Conservation (phyloP, 2,797 vertebrate genomes). For the Hypotaenidia okinawae region DNA sequence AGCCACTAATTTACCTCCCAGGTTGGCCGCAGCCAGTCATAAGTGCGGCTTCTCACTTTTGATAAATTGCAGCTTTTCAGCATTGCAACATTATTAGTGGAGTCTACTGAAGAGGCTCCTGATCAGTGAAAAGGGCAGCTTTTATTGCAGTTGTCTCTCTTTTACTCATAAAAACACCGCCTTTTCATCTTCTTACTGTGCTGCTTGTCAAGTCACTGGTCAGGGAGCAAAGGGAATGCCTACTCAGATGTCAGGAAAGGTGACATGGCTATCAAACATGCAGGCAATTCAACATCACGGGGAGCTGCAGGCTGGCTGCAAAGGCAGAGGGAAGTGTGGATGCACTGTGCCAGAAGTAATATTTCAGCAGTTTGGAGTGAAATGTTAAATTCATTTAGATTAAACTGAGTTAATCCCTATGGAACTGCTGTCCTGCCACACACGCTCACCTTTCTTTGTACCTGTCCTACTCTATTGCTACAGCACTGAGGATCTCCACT, state of each 20-base stretch:
- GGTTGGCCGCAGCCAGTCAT: not conserved
- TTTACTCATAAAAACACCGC: not conserved
- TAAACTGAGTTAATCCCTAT: not conserved
- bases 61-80: not conserved
- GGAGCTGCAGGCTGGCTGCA: not conserved
- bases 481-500: not conserved
- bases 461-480: not conserved
- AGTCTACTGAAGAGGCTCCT: accelerated
- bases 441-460: not conserved
- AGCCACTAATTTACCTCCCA: accelerated
- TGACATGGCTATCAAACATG: not conserved
- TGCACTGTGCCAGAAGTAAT: not conserved
- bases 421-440: not conserved
- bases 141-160: not conserved
- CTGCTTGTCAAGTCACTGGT: not conserved
- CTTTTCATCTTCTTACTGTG: not conserved
- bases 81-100: not conserved
- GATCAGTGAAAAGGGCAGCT: not conserved
- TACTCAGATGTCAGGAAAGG: not conserved
- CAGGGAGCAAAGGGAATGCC: not conserved
- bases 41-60: not conserved
- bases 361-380: not conserved
- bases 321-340: not conserved
- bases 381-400: not conserved
- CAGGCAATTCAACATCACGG: not conserved